These are phyloP conservation scores for Kuschelorhynchus macadamiae DNA, from an alignment of 2,888 invertebrate species.

Conservation along the genomic window DNA sequence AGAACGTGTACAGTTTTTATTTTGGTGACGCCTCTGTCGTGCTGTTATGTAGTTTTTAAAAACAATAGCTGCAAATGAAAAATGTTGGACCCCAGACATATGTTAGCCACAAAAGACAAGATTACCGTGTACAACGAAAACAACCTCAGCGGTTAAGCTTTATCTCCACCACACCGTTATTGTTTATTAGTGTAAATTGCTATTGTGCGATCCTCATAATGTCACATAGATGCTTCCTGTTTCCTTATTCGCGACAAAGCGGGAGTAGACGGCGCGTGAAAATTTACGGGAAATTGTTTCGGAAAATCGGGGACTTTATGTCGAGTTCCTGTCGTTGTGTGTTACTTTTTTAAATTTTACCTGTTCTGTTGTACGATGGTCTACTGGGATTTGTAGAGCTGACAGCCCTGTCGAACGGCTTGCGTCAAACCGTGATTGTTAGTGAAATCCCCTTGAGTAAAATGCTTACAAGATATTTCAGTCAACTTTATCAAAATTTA, in stretches of 20 bases:
- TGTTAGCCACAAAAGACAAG: constrained; percentile 1
- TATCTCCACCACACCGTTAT: constrained; percentile 31
- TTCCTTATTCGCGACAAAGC: constrained; percentile 27
- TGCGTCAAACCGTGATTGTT: too few species aligned
- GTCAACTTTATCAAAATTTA: too few species aligned
- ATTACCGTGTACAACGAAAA: constrained; percentile 2
- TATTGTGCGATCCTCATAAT: constrained; percentile 21
- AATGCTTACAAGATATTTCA: too few species aligned
- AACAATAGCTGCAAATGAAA: too few species aligned
- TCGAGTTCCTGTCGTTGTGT: constrained; percentile 29
- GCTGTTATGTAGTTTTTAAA: too few species aligned
- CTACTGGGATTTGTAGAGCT: constrained; percentile 26
- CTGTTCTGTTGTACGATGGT: constrained; percentile 13
- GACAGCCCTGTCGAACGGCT: too few species aligned
- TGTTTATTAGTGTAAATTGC: constrained; percentile 41
- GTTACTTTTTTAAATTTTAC: constrained; percentile 25
- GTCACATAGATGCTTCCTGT: constrained; percentile 22
- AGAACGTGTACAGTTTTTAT: too few species aligned
- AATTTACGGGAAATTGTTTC: constrained; percentile 43
- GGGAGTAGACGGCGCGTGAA: constrained; percentile 36
- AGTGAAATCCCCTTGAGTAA: too few species aligned
- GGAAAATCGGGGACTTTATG: constrained; percentile 31
- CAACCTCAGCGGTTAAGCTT: constrained; percentile 31
- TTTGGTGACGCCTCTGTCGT: too few species aligned
- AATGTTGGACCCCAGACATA: background rate